Percentiles rank a stretch among this genome's conserved stretches.
Evolutionary conservation across 2,113 vertebrate genomes (phyloP).

Genomic region (Elephantulus edwardii): DNA sequence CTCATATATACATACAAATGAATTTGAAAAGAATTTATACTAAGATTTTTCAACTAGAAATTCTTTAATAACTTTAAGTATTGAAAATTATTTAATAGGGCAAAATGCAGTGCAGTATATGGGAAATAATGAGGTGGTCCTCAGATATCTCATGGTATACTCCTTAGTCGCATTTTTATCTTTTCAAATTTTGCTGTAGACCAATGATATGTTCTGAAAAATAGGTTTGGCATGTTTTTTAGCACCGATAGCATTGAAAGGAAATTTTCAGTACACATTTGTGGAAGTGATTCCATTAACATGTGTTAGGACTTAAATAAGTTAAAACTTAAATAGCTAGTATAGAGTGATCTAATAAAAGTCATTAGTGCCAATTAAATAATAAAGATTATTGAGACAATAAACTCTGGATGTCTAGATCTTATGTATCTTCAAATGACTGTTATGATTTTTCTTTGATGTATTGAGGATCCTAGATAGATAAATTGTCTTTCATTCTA

Average conservation of each 20-base stretch:
- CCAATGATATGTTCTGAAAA: background rate
- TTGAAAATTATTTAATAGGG: slow-evolving; percentile 5
- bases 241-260: slow-evolving; percentile 6
- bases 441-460: background rate
- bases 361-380: background rate
- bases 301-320: background rate
- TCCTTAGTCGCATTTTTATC: slow-evolving; percentile 31
- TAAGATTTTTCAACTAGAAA: background rate
- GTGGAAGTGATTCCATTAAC: background rate
- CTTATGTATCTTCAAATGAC: background rate
- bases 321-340: slow-evolving; percentile 27
- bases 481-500: slow-evolving; percentile 9
- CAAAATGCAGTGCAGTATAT: background rate
- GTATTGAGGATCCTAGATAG: background rate
- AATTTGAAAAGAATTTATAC: background rate
- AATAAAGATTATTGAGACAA: background rate
- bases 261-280: slow-evolving; percentile 7
- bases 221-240: background rate
- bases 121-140: background rate
- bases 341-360: background rate
- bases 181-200: background rate
- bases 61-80: background rate
- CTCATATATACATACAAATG: too few relatives aligned
- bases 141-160: background rate
- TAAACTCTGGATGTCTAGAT: background rate